Evolutionary conservation across 2,888 invertebrate genomes (phyloP).

Genomic region (Amitus sp.): DNA sequence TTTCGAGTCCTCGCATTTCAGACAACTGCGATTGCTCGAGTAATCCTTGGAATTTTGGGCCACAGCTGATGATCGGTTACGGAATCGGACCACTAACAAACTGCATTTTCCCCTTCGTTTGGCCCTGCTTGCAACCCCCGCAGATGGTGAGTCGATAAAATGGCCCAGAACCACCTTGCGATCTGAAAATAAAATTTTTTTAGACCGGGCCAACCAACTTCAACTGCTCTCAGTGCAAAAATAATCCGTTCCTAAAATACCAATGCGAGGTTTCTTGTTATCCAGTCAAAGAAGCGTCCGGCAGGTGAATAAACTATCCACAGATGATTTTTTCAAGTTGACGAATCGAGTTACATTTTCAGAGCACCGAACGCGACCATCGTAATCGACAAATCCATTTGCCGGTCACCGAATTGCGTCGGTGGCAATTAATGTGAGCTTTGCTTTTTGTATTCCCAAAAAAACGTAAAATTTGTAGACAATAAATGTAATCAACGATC

Average conservation of each 20-base stretch:
- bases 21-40: constrained; percentile 28
- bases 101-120: constrained; percentile 34
- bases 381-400: not conserved
- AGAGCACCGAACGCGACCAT: constrained; percentile 1
- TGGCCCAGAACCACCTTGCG: no score
- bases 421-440: constrained; percentile 1
- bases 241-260: constrained; percentile 43
- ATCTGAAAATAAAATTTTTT: not conserved
- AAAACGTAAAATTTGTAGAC: not conserved
- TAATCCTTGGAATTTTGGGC: constrained; percentile 22
- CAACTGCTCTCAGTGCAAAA: constrained; percentile 51
- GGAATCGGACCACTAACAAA: constrained; percentile 36
- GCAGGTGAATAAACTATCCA: not conserved
- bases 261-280: constrained; percentile 50
- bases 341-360: not conserved
- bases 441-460: not conserved
- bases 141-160: constrained; percentile 24
- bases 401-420: not conserved
- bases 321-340: not conserved
- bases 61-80: constrained; percentile 43
- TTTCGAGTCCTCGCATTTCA: no score
- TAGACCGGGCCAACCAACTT: constrained; percentile 5
- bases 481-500: not conserved
- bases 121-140: constrained; percentile 46
- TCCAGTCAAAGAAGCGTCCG: constrained; percentile 6